phyloP scores from a whole-genome alignment of 1,140 invertebrate genomes.

The Dufourea novaeangliae region DNA sequence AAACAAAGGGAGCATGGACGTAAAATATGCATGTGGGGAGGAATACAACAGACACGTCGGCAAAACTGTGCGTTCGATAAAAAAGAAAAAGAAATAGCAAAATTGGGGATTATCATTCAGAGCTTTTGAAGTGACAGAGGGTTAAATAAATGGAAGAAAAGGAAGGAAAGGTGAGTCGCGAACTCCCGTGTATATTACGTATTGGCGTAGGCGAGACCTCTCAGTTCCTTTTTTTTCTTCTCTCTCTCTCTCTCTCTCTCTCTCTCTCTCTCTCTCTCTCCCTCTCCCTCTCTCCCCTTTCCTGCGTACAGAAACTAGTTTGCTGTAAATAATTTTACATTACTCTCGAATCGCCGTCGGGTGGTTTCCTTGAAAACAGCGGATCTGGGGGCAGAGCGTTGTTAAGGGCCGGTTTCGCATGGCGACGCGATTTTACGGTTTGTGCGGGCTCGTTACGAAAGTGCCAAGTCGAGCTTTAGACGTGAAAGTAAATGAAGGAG shows the following conservation, averaged over 20 bases:
- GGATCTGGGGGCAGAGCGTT: background rate
- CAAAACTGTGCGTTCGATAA: too few relatives aligned
- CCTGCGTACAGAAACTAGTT: slow-evolving; percentile 1
- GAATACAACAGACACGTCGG: too few relatives aligned
- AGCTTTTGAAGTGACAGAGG: too few relatives aligned
- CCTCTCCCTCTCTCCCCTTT: background rate
- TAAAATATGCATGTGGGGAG: too few relatives aligned
- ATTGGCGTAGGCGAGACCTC: background rate
- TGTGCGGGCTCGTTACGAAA: background rate
- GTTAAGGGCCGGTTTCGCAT: slow-evolving; percentile 3
- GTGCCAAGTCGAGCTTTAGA: background rate
- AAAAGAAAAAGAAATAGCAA: too few relatives aligned
- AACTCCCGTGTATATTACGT: too few relatives aligned
- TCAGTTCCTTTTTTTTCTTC: background rate
- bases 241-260: background rate
- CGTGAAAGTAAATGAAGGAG: background rate
- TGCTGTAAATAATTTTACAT: slow-evolving; percentile 34
- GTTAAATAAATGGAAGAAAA: too few relatives aligned
- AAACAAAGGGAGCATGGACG: too few relatives aligned
- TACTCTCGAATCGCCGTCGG: slow-evolving; percentile 17
- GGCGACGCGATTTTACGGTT: background rate
- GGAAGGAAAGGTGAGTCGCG: too few relatives aligned
- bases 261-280: background rate
- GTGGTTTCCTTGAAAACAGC: background rate
- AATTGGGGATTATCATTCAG: too few relatives aligned